Conservation (phyloP, 2,797 vertebrate species). For the Steatocranus sp. region DNA sequence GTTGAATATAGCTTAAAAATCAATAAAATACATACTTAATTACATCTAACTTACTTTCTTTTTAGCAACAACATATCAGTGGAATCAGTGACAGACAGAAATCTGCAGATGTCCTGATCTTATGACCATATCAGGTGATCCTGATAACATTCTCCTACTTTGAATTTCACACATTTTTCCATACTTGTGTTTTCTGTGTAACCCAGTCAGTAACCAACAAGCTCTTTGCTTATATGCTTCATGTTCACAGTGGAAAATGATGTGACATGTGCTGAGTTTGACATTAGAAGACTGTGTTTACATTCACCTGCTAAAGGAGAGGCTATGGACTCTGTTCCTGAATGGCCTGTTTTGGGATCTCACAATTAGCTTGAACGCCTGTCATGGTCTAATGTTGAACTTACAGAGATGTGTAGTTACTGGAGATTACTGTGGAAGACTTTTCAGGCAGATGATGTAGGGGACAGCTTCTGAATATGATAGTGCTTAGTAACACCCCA, state of each 20-base stretch:
- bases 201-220: background rate
- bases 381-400: background rate
- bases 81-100: background rate
- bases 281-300: background rate
- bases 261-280: background rate
- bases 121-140: background rate
- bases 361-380: background rate
- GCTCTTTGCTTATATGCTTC: background rate
- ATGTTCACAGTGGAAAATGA: background rate
- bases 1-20: background rate
- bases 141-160: background rate
- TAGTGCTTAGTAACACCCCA: background rate
- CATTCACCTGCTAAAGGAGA: background rate
- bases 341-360: background rate
- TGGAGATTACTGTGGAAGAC: background rate
- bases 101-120: background rate
- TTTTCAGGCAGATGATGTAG: background rate
- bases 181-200: background rate
- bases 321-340: background rate
- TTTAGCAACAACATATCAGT: background rate
- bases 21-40: background rate
- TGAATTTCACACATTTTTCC: background rate
- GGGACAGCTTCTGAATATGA: background rate
- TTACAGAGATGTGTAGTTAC: background rate
- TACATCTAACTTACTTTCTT: background rate